Conservation (phyloP, 2,797 vertebrate species). For the Margarornis squamiger region DNA sequence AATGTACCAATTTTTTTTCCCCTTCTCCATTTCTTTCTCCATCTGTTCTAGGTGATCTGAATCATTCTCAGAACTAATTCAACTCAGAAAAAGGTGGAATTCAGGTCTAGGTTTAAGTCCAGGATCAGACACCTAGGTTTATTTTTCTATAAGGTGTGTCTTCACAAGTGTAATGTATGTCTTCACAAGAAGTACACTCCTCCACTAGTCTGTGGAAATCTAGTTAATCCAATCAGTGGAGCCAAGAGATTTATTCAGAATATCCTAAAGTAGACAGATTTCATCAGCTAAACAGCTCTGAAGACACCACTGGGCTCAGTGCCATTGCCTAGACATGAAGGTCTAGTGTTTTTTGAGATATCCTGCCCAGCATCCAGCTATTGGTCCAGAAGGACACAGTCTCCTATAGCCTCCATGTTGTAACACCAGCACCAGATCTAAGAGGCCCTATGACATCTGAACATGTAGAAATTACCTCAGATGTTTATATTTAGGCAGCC, state of each 20-base stretch:
- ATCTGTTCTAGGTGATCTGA: not conserved
- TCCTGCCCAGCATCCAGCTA: not conserved
- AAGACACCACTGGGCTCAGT: not conserved
- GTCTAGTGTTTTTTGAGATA: not conserved
- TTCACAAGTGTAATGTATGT: not conserved
- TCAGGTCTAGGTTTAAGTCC: not conserved
- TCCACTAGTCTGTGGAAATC: not conserved
- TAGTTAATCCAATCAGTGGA: not conserved
- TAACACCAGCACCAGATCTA: not conserved
- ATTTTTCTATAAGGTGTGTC: not conserved
- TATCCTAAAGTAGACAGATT: not conserved
- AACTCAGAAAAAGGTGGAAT: not conserved
- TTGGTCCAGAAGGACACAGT: not conserved
- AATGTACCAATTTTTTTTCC: not conserved
- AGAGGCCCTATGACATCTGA: not conserved
- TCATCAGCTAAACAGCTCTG: not conserved
- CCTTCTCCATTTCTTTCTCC: not conserved
- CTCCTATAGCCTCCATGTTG: not conserved
- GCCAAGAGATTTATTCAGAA: not conserved
- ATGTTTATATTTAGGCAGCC: not conserved
- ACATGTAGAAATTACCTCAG: rapidly evolving
- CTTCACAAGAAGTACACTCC: not conserved
- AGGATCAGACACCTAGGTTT: not conserved
- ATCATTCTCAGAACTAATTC: not conserved
- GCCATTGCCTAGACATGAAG: not conserved